Conservation (phyloP, 92 coral and sea anemone species). For the Scolanthus callimorphus region DNA sequence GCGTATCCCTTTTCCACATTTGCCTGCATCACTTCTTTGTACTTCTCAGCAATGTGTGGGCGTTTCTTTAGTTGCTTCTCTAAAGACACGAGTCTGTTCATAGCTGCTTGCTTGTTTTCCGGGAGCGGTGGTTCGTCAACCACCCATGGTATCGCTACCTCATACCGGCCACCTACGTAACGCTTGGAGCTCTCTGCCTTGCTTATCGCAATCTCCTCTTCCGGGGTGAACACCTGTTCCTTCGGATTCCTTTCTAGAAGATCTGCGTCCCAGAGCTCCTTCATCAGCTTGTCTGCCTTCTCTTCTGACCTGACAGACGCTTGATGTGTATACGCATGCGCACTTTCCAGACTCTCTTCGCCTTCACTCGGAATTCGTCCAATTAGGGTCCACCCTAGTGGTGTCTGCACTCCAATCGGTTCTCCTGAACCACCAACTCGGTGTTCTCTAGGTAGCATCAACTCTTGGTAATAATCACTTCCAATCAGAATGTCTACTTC, state of each 20-base stretch:
- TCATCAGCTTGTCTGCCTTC: conserved; percentile 23
- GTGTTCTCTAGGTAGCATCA: conserved; percentile 24
- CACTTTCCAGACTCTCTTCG: conserved; percentile 15
- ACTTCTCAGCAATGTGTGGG: conserved; percentile 25
- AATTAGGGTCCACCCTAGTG: conserved; percentile 47
- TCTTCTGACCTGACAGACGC: conserved; percentile 15
- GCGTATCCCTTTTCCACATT: conserved; percentile 23
- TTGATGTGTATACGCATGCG: conserved; percentile 12
- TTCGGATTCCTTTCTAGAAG: not conserved
- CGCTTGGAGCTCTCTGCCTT: conserved; percentile 12
- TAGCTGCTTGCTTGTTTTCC: conserved; percentile 3
- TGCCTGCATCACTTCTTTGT: conserved; percentile 30
- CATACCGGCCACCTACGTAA: conserved; percentile 8
- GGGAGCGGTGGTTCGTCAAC: no score
- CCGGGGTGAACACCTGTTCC: conserved; percentile 7
- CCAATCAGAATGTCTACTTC: conserved; percentile 33
- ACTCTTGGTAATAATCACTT: conserved; percentile 26
- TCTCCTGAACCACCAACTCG: conserved; percentile 16
- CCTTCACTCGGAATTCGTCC: conserved; percentile 39
- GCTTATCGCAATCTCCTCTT: conserved; percentile 26
- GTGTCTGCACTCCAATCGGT: conserved; percentile 33
- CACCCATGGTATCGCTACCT: conserved; percentile 21
- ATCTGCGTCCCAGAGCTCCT: conserved; percentile 35
- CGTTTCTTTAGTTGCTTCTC: conserved; percentile 12
- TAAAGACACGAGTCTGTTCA: conserved; percentile 5